A percentile compares a stretch with the other conserved stretches of the same genome.
These are phyloP conservation scores for Cavia porcellus DNA, from an alignment of 2,113 vertebrate genomes.

Conservation along the genomic window DNA sequence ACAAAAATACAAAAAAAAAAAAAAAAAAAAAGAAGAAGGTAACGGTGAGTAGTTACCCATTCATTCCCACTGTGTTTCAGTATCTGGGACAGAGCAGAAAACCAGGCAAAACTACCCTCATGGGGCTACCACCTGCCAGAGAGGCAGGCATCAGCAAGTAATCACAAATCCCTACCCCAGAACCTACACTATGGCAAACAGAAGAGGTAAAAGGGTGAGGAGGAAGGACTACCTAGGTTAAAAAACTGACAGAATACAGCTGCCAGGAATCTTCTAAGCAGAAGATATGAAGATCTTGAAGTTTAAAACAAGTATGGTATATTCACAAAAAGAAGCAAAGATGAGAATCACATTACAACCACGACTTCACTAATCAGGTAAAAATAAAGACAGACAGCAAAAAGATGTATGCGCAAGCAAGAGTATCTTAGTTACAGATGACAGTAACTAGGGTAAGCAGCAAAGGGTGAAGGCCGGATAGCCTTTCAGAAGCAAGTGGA, in stretches of 20 bases:
- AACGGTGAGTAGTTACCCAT: not conserved
- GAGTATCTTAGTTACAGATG: not conserved
- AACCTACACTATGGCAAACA: not conserved
- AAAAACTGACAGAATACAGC: not conserved
- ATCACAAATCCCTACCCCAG: not conserved
- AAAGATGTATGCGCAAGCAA: not conserved
- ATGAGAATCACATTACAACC: not conserved
- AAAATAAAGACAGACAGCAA: conserved; percentile 35
- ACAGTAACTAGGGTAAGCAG: not conserved
- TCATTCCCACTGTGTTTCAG: not conserved
- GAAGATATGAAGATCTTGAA: not conserved
- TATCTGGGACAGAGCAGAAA: not conserved
- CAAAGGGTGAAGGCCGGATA: not conserved
- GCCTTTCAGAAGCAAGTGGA: not conserved
- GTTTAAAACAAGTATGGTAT: not conserved
- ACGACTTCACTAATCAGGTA: not conserved
- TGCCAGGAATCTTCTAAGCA: not conserved
- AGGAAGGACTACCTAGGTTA: not conserved
- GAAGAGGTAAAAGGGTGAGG: not conserved
- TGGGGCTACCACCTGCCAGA: not conserved
- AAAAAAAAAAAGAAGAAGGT: not conserved
- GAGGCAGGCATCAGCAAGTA: not conserved
- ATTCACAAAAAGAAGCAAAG: not conserved
- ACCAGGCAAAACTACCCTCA: conserved; percentile 1
- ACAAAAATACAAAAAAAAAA: no score